Evolutionary conservation across 2,113 vertebrate species (phyloP).

Genomic region (Clarias magur): DNA sequence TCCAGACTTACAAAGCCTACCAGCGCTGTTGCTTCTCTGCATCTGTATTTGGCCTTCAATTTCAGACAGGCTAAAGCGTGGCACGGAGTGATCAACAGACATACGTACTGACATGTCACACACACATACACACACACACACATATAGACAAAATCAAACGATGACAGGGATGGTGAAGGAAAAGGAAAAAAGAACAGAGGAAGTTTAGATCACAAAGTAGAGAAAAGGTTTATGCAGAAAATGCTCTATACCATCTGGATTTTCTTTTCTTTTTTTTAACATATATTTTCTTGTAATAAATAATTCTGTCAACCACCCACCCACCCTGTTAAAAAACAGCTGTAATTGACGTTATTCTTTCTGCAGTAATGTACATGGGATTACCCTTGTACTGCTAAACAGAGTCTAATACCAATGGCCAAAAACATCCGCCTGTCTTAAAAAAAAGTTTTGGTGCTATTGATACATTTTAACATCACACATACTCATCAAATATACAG

Average conservation of each 20-base stretch:
- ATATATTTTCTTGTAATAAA: neutral
- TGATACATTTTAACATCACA: neutral
- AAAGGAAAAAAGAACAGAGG: conserved; percentile 56
- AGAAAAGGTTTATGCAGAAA: neutral
- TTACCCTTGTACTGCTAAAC: neutral
- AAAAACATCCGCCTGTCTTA: neutral
- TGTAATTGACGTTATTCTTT: neutral
- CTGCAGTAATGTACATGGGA: neutral
- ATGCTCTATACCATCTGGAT: neutral
- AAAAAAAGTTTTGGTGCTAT: neutral
- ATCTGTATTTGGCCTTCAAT: conserved; percentile 81
- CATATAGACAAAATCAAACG: neutral
- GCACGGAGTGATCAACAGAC: conserved; percentile 83
- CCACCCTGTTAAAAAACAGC: neutral
- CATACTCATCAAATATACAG: neutral
- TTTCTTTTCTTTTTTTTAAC: neutral
- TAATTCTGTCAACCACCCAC: neutral
- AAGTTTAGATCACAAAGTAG: neutral
- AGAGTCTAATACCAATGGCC: neutral
- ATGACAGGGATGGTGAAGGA: conserved; percentile 57
- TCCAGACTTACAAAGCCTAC: conserved; percentile 93
- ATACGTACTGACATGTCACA: conserved; percentile 77
- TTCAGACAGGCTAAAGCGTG: conserved; percentile 81
- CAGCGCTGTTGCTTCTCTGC: conserved; percentile 89
- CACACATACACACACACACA: neutral